Conservation (phyloP, 37 sponge, comb jelly and placozoan genomes). For the Eunapius fragilis region DNA sequence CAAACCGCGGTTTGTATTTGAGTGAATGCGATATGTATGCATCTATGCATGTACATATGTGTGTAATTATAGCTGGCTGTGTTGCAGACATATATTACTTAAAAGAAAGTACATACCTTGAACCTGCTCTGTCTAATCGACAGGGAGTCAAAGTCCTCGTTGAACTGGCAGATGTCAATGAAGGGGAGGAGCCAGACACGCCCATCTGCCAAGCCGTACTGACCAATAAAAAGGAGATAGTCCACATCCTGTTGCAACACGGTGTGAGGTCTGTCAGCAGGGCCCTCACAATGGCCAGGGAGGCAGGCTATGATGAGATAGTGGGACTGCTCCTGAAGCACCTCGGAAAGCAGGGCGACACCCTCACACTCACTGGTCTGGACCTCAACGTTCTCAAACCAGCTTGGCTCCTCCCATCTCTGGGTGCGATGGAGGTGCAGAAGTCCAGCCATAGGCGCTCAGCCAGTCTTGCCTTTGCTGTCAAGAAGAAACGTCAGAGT, state of each 20-base stretch:
- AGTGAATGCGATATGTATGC: neutral
- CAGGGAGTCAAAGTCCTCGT: slow-evolving; percentile 69
- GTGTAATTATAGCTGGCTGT: neutral
- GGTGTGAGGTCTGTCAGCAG: slow-evolving; percentile 19
- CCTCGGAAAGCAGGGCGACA: slow-evolving; percentile 21
- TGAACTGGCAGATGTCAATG: slow-evolving; percentile 71
- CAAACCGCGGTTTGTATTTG: no score
- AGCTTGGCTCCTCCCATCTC: slow-evolving; percentile 35
- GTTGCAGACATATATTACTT: no score
- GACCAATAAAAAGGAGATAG: slow-evolving; percentile 40
- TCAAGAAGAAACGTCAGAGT: no score
- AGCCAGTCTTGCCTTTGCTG: no score
- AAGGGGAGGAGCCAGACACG: slow-evolving; percentile 26
- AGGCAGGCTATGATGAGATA: slow-evolving; percentile 33
- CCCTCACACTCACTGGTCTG: slow-evolving; percentile 59
- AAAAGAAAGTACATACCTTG: neutral
- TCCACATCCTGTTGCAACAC: slow-evolving; percentile 45
- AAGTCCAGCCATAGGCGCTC: no score
- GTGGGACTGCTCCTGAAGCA: slow-evolving; percentile 51
- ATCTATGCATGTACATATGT: neutral
- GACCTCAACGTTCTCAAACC: slow-evolving; percentile 36
- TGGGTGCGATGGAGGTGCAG: no score
- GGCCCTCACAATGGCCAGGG: slow-evolving; percentile 52
- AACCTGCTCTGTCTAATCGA: neutral
- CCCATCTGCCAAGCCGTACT: slow-evolving; percentile 70